phyloP scores from a whole-genome alignment of 2,113 vertebrate genomes.

The Gasterosteus nipponicus region DNA sequence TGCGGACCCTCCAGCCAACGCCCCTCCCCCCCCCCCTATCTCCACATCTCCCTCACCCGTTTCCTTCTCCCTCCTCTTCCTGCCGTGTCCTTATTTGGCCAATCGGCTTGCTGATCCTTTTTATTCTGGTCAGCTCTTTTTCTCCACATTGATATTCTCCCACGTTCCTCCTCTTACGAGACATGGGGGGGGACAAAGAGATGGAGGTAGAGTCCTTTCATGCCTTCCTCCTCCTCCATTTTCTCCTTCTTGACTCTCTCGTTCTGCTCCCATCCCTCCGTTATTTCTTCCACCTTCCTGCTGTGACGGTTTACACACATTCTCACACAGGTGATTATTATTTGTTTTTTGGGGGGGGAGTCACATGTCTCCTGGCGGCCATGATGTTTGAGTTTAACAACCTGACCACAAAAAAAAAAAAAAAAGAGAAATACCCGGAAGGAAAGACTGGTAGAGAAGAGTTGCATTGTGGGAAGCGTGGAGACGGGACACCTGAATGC shows the following conservation, averaged over 20 bases:
- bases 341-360: background rate
- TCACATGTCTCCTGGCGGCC: conserved; percentile 3
- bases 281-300: background rate
- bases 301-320: conserved; percentile 6
- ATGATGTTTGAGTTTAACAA: background rate
- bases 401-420: background rate
- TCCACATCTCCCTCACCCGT: conserved; percentile 10
- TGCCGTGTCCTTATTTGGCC: background rate
- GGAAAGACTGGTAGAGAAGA: background rate
- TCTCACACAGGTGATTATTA: background rate
- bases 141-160: background rate
- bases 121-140: conserved; percentile 9
- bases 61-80: conserved; percentile 18
- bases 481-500: no score
- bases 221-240: background rate
- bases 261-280: background rate
- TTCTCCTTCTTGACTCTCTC: background rate
- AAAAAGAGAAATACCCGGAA: background rate
- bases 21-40: conserved; percentile 43
- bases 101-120: background rate
- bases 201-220: background rate
- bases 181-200: no score
- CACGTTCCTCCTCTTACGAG: background rate
- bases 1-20: conserved; percentile 52
- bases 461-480: conserved; percentile 5